Conservation (phyloP, 2,888 invertebrate species). For the Volucella zonaria region DNA sequence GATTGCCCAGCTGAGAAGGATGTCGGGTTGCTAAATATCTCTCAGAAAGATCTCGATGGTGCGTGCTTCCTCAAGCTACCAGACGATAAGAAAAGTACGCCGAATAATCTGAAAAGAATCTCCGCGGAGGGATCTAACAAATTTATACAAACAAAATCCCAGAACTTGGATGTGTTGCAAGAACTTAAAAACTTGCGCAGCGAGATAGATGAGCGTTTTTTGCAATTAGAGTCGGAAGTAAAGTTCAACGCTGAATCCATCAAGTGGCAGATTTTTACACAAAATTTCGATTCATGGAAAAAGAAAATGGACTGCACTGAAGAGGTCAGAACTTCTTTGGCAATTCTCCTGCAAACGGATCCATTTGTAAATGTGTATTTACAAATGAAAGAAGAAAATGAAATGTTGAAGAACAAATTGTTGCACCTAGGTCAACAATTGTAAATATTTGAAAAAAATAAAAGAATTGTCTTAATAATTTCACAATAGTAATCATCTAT, state of each 20-base stretch:
- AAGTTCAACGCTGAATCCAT: conserved; percentile 77
- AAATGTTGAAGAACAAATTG: conserved; percentile 77
- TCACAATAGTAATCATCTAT: no score
- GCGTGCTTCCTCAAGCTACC: conserved; percentile 76
- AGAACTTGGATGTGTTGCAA: conserved; percentile 72
- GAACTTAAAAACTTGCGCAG: conserved; percentile 76
- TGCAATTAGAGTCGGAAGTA: conserved; percentile 78
- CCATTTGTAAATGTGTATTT: conserved; percentile 79
- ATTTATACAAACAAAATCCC: conserved; percentile 42
- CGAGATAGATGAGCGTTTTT: conserved; percentile 78
- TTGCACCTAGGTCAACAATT: conserved; percentile 70
- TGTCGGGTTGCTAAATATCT: conserved; percentile 52
- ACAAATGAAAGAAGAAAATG: conserved; percentile 79
- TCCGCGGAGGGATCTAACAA: conserved; percentile 56
- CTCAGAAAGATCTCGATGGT: conserved; percentile 71
- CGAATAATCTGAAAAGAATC: conserved; percentile 75
- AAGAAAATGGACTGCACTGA: conserved; percentile 76
- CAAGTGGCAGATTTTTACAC: conserved; percentile 77
- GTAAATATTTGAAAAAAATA: conserved; percentile 3
- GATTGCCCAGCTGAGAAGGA: conserved; percentile 48
- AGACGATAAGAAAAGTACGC: conserved; percentile 78
- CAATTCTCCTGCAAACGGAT: conserved; percentile 78
- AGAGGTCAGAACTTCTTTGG: conserved; percentile 77
- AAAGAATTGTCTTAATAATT: no score
- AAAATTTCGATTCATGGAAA: conserved; percentile 77